A percentile compares a stretch with the other conserved stretches of the same genome.
Conservation (phyloP, 35 echinoderm and acorn worm genomes). For the Heliocidaris tuberculata region DNA sequence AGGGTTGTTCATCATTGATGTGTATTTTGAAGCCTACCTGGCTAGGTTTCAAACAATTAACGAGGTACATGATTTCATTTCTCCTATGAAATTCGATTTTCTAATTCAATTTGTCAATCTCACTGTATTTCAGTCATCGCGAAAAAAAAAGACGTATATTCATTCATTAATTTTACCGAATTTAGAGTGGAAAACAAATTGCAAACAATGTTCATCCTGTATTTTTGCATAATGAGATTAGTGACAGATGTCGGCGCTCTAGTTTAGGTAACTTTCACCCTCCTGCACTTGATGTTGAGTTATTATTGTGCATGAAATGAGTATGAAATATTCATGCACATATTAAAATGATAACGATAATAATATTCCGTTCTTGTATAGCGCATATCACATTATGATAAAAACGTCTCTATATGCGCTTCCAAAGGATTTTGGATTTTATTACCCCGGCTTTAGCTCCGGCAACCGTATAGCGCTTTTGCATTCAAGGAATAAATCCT, state of each 20-base stretch:
- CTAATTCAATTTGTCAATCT: slow-evolving; percentile 4
- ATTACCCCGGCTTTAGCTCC: too few species aligned
- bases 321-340: background rate
- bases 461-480: too few species aligned
- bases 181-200: slow-evolving; percentile 5
- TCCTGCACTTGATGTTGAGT: background rate
- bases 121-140: background rate
- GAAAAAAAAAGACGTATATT: background rate
- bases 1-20: background rate
- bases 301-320: background rate
- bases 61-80: slow-evolving; percentile 5
- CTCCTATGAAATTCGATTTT: background rate
- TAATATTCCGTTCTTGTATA: too few species aligned
- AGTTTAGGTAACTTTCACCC: background rate
- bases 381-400: too few species aligned
- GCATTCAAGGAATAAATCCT: too few species aligned
- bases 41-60: background rate
- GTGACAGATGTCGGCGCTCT: background rate
- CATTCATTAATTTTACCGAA: background rate
- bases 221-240: background rate
- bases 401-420: too few species aligned
- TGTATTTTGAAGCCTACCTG: background rate
- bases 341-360: too few species aligned
- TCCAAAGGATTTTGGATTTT: too few species aligned
- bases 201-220: background rate